phyloP scores from a whole-genome alignment of 2,113 vertebrate species.

The Bathybates hornii region DNA sequence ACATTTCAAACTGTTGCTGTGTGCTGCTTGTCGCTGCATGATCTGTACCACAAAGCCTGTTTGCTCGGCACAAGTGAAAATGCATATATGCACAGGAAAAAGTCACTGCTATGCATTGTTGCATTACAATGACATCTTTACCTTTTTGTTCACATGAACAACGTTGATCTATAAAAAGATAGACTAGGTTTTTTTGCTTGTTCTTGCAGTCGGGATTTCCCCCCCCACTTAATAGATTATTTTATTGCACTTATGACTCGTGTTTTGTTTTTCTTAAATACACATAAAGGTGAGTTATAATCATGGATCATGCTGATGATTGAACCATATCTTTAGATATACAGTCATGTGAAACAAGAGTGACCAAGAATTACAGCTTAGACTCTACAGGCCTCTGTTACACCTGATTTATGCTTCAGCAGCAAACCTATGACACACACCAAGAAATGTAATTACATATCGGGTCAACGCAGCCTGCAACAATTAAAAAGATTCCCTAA shows the following conservation, averaged over 20 bases:
- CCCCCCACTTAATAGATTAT: neutral
- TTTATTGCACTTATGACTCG: neutral
- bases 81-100: neutral
- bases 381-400: neutral
- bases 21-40: neutral
- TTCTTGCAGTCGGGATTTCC: neutral
- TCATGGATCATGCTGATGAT: neutral
- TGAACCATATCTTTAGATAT: neutral
- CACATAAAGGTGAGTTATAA: neutral
- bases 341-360: neutral
- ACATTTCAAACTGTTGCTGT: neutral
- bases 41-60: neutral
- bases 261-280: neutral
- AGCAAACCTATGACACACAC: neutral
- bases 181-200: neutral
- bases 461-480: neutral
- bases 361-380: neutral
- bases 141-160: neutral
- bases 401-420: neutral
- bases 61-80: neutral
- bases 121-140: neutral
- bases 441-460: neutral
- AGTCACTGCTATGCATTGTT: neutral
- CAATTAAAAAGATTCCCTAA: neutral
- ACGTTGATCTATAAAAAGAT: neutral